phyloP scores from a whole-genome alignment of 30 jellyfish, hydroid and myxozoan genomes.

The Clytia hemisphaerica region DNA sequence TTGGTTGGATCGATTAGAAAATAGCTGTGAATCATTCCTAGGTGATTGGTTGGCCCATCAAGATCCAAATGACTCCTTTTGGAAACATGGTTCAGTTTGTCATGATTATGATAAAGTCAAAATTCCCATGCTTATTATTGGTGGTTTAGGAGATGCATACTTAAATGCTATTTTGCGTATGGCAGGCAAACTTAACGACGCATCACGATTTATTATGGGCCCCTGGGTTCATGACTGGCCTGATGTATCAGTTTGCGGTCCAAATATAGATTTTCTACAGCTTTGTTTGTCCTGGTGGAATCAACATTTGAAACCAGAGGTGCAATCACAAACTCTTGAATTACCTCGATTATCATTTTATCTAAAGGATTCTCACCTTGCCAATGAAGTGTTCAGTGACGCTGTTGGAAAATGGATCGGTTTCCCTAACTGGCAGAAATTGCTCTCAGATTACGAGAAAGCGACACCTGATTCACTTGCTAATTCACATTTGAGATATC shows the following conservation, averaged over 20 bases:
- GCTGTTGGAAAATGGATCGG: constrained; percentile 24
- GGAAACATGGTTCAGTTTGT: constrained; percentile 33
- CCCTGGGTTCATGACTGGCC: constrained; percentile 57
- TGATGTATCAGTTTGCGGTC: constrained; percentile 24
- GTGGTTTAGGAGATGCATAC: constrained; percentile 34
- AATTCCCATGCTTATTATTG: constrained; percentile 37
- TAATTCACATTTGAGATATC: neutral
- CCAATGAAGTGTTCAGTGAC: neutral
- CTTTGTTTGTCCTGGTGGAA: constrained; percentile 43
- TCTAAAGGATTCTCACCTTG: constrained; percentile 19
- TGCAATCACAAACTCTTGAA: neutral
- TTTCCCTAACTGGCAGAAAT: constrained; percentile 7
- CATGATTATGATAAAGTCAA: neutral
- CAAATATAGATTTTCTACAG: constrained; percentile 23
- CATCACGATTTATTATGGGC: constrained; percentile 21
- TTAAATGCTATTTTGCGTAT: constrained; percentile 37
- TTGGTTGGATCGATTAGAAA: constrained; percentile 15
- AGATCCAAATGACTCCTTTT: constrained; percentile 23
- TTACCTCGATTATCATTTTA: constrained; percentile 29
- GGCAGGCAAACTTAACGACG: constrained; percentile 28
- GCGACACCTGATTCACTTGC: neutral
- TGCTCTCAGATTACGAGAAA: neutral
- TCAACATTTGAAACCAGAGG: constrained; percentile 8
- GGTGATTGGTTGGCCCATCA: constrained; percentile 22
- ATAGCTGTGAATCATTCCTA: constrained; percentile 14